These are phyloP conservation scores for Alcis repandata DNA, from an alignment of 2,888 invertebrate genomes.

Conservation along the genomic window DNA sequence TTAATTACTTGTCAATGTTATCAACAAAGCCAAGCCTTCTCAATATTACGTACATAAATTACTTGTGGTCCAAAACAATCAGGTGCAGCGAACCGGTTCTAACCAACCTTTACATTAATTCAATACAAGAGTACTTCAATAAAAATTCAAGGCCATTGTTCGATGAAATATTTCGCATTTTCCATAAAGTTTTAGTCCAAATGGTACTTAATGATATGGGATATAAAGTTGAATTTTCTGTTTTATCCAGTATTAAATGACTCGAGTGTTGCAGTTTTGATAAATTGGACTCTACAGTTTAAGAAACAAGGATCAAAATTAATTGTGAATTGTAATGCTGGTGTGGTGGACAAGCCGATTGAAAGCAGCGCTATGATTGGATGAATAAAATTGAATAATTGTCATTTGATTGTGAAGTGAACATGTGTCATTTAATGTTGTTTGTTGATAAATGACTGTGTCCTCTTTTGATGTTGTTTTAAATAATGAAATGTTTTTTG, in stretches of 20 bases:
- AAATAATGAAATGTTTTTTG: neutral
- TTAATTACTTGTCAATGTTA: neutral
- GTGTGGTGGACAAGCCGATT: constrained; percentile 63
- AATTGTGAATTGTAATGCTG: constrained; percentile 41
- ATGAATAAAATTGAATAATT: constrained; percentile 28
- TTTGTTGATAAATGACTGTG: constrained; percentile 31
- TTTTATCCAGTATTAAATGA: neutral
- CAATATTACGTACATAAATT: constrained; percentile 18
- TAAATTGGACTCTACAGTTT: constrained; percentile 7
- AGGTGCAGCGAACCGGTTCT: constrained; percentile 30
- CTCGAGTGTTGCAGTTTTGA: neutral
- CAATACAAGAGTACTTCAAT: constrained; percentile 45
- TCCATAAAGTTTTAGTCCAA: neutral
- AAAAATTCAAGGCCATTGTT: constrained; percentile 50
- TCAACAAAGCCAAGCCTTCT: constrained; percentile 30
- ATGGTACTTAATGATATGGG: neutral
- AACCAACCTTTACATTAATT: constrained; percentile 44
- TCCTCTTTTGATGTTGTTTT: neutral
- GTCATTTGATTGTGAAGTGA: constrained; percentile 51
- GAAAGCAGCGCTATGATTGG: constrained; percentile 55
- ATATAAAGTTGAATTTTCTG: constrained; percentile 8
- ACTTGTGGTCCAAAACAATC: constrained; percentile 29
- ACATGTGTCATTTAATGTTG: constrained; percentile 45
- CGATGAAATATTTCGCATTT: constrained; percentile 47
- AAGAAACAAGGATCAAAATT: constrained; percentile 36